A percentile compares a stretch with the other conserved stretches of the same genome.
Conservation (phyloP, 1,140 invertebrate genomes). For the Micrasema longulum region DNA sequence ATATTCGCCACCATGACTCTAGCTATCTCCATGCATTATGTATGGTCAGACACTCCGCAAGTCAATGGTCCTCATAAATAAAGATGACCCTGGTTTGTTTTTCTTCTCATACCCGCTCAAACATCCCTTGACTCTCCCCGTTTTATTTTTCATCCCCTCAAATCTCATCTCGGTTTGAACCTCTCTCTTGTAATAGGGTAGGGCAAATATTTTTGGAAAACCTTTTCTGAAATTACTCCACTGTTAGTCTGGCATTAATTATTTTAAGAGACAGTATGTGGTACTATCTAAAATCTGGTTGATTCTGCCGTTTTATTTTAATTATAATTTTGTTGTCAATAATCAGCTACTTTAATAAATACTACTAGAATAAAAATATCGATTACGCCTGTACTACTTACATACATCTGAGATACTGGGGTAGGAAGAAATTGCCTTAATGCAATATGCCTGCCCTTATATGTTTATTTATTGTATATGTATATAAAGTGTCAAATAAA, state of each 20-base stretch:
- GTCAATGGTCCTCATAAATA: conserved; percentile 55
- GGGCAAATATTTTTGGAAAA: not conserved
- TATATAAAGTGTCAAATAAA: too few species aligned
- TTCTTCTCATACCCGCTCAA: conserved; percentile 27
- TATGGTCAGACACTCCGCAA: conserved; percentile 51
- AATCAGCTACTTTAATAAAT: too few species aligned
- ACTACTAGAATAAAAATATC: too few species aligned
- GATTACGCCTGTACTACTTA: too few species aligned
- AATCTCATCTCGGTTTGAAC: conserved; percentile 16
- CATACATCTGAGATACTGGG: too few species aligned
- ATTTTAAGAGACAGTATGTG: too few species aligned
- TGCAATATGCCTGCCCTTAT: too few species aligned
- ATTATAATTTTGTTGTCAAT: too few species aligned
- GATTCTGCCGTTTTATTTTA: too few species aligned
- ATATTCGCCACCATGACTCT: conserved; percentile 5
- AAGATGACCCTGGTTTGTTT: conserved; percentile 53
- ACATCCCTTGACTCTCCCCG: not conserved
- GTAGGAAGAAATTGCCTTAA: too few species aligned
- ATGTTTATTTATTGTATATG: too few species aligned
- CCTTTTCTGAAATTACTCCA: not conserved
- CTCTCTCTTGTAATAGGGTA: conserved; percentile 8
- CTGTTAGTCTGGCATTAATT: not conserved
- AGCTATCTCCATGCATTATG: conserved; percentile 45
- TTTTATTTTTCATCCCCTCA: conserved; percentile 5
- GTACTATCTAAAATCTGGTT: too few species aligned